Conservation (phyloP, 2,797 vertebrate species). For the Odontamblyopus rebecca region DNA sequence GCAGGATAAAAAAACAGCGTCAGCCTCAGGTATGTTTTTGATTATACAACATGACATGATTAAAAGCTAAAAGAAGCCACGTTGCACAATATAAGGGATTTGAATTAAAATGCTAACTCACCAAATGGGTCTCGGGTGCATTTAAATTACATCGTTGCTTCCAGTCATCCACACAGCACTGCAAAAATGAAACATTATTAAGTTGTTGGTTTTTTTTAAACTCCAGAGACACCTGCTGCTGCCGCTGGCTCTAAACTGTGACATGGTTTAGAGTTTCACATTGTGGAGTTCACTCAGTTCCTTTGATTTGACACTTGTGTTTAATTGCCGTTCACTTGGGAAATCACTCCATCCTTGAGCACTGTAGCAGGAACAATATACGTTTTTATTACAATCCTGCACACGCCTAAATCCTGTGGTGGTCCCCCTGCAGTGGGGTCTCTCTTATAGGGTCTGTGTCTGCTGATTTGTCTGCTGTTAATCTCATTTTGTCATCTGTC, state of each 20-base stretch:
- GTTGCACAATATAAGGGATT: slow-evolving; percentile 10
- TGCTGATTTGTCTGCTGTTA: slow-evolving; percentile 30
- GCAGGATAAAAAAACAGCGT: neutral
- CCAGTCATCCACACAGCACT: slow-evolving; percentile 31
- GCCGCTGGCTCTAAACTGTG: slow-evolving; percentile 47
- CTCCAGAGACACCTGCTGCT: slow-evolving; percentile 45
- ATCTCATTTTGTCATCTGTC: slow-evolving; percentile 13
- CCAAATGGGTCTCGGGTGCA: slow-evolving; percentile 22
- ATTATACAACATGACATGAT: no score
- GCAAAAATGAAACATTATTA: slow-evolving; percentile 19
- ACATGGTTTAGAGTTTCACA: slow-evolving; percentile 27
- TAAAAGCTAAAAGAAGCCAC: no score
- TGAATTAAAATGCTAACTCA: slow-evolving; percentile 17
- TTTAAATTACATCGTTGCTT: slow-evolving; percentile 50
- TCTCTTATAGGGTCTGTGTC: slow-evolving; percentile 21
- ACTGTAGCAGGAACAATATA: slow-evolving; percentile 31
- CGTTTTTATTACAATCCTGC: slow-evolving; percentile 27
- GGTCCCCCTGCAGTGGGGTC: slow-evolving; percentile 11
- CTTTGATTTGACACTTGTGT: slow-evolving; percentile 54
- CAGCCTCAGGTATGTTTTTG: no score
- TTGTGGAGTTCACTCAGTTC: slow-evolving; percentile 55
- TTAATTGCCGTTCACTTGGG: slow-evolving; percentile 68
- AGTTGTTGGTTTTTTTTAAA: slow-evolving; percentile 13
- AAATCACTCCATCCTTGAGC: slow-evolving; percentile 56
- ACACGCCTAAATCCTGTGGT: slow-evolving; percentile 13